Base-by-base conservation (phyloP, 1,140 invertebrate genomes). In the Schlechtendalia chinensis region DNA sequence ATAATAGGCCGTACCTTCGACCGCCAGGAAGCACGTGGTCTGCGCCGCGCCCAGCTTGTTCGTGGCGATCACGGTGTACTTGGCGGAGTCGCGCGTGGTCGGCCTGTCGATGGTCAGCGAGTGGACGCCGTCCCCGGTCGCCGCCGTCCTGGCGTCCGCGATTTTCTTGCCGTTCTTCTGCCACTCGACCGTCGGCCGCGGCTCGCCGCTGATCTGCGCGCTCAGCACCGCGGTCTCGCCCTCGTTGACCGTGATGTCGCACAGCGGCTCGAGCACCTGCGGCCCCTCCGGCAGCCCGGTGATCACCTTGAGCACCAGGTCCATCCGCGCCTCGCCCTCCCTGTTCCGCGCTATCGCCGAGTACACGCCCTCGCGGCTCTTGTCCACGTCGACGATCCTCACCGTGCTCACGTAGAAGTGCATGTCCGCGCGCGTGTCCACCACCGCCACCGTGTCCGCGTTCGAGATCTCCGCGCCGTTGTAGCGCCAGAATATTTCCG, bases 331-430 rank as follows among this genome's bases (percentile, higher is more conserved):
- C 88, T 97, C 94, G 29, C 96, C 96, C 86, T 96, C 95, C 82
- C 93, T 89, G 85, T 97, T 98, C 74, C 91, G 93, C 8, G 95
- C 94, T 47, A 93, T 86, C 8, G 97, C 91, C 84, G 95, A 94
- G 85, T 97, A 98, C 17, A 88, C 90, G 29, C 96, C 96, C 86
- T 96, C 94, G 29, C 86, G 85, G 56, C 85, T 86, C 82, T 92
- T 93, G 81, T 90, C 88, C 0, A 94, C 90, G 83, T 93, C 91
- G 32, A 89, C 91, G 79, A 96, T 94, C 84, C 91, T 92, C 11
- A 96, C 86, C 19, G 92, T 90, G 82, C 91, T 94, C 79, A 90
- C 92, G 83, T 95, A 96, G 90, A 94, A 95, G 83, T 96, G 94
- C 89, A 95, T 93, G 83, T 96, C 94, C 14, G 93, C 94, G 85